phyloP scores from a whole-genome alignment of 2,113 vertebrate species.

The Lepus europaeus region DNA sequence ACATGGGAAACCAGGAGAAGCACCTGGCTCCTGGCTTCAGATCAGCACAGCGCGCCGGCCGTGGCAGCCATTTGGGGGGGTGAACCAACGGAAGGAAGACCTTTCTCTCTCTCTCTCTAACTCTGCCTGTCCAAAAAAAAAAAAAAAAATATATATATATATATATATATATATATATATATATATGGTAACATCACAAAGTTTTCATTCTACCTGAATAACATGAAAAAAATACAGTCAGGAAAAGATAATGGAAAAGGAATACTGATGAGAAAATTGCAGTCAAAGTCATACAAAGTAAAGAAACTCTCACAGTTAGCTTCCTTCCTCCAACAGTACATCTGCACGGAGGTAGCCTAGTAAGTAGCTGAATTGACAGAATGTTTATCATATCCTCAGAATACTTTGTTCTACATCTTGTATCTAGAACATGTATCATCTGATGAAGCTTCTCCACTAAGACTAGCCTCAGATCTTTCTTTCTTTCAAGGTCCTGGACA shows the following conservation, averaged over 20 bases:
- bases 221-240: not conserved
- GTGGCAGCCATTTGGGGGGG: no score
- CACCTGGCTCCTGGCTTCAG: no score
- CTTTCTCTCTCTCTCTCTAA: no score
- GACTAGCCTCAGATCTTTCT: not conserved
- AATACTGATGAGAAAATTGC: not conserved
- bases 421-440: not conserved
- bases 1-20: no score
- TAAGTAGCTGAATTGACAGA: not conserved
- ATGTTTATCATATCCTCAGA: not conserved
- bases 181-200: not conserved
- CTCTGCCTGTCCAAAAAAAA: no score
- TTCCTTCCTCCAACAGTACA: not conserved
- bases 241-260: not conserved
- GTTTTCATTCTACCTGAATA: not conserved
- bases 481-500: no score
- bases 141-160: no score
- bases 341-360: not conserved
- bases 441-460: conserved; percentile 1
- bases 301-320: conserved; percentile 4
- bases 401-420: not conserved
- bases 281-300: not conserved
- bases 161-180: not conserved
- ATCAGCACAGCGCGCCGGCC: no score
- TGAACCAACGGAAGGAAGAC: no score